A percentile compares a stretch with the other conserved stretches of the same genome.
Evolutionary conservation across 1,140 invertebrate species (phyloP).

Genomic region (Micrasema minimum): DNA sequence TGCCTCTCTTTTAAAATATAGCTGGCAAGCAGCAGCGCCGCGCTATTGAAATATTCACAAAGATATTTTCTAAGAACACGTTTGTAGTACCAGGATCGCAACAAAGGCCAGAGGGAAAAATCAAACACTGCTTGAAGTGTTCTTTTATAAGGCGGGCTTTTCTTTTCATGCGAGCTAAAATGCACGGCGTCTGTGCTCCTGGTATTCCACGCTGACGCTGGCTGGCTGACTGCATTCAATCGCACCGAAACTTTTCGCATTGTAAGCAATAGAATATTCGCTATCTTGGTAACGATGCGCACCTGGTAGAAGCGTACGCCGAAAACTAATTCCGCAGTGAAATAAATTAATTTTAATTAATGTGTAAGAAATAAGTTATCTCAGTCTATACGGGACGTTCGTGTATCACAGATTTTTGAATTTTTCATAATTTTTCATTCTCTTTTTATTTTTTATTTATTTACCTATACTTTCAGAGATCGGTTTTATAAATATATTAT

Average conservation of each 20-base stretch:
- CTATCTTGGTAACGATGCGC: neutral
- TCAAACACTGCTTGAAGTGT: constrained; percentile 26
- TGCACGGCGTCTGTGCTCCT: constrained; percentile 19
- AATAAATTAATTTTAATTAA: too few relatives aligned
- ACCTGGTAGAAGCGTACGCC: constrained; percentile 1
- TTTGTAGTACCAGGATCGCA: constrained; percentile 29
- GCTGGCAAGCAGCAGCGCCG: too few relatives aligned
- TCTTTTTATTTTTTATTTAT: too few relatives aligned
- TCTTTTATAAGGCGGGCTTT: constrained; percentile 21
- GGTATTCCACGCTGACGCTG: neutral
- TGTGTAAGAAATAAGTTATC: too few relatives aligned
- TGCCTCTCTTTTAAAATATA: too few relatives aligned
- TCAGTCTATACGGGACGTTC: too few relatives aligned
- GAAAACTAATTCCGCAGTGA: constrained; percentile 1
- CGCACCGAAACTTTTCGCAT: neutral
- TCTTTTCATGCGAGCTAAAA: constrained; percentile 19
- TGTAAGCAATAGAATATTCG: neutral
- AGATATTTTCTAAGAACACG: constrained; percentile 25
- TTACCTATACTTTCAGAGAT: too few relatives aligned
- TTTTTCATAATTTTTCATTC: too few relatives aligned
- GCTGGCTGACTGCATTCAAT: neutral
- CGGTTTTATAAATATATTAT: too few relatives aligned
- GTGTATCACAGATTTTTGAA: too few relatives aligned
- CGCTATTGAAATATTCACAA: too few relatives aligned
- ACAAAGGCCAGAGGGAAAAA: constrained; percentile 28